Conservation (phyloP, 2,113 vertebrate species). For the Grammomys dolichurus region DNA sequence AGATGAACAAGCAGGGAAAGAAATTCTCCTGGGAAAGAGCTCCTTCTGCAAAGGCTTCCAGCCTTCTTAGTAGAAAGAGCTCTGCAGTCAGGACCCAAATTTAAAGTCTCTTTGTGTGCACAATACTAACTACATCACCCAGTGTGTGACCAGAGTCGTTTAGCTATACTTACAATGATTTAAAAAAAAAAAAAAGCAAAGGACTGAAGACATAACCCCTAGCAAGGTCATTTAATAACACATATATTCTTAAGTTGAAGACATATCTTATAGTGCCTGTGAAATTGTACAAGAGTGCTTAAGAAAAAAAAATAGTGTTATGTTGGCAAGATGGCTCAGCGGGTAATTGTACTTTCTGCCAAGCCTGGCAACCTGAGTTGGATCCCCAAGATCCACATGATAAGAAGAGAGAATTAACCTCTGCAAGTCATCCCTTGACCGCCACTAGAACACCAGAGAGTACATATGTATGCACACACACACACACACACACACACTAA, state of each 20-base stretch:
- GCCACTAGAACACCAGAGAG: neutral
- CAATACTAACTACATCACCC: neutral
- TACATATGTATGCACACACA: too few relatives aligned
- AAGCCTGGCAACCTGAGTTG: neutral
- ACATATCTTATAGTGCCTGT: neutral
- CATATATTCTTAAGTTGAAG: neutral
- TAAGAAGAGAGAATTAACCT: too few relatives aligned
- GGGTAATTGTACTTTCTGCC: neutral
- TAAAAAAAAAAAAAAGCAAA: neutral
- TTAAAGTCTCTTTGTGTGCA: conserved; percentile 31
- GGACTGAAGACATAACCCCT: neutral
- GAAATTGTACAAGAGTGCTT: neutral
- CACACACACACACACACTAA: neutral
- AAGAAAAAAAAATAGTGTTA: neutral
- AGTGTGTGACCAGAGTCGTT: neutral
- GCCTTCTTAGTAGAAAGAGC: neutral
- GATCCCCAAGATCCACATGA: neutral
- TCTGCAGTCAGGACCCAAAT: neutral
- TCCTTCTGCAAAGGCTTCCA: neutral
- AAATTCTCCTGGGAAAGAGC: neutral
- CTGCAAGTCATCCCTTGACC: neutral
- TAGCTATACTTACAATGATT: neutral
- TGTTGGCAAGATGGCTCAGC: neutral
- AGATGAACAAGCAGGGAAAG: neutral
- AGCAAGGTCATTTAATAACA: conserved; percentile 33